phyloP scores from a whole-genome alignment of 1,140 invertebrate species.

The Bombus turneri region DNA sequence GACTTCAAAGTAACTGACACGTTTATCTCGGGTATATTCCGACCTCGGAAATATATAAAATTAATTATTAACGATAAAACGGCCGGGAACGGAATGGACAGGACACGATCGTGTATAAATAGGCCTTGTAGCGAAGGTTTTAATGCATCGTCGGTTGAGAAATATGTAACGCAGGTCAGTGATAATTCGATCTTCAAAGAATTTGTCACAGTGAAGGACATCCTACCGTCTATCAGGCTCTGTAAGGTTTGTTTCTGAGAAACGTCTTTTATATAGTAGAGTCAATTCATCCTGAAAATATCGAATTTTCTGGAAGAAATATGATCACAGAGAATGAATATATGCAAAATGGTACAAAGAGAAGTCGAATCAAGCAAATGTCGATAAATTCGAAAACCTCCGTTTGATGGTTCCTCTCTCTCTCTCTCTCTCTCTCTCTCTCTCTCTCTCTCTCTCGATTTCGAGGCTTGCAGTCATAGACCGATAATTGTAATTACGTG shows the following conservation, averaged over 20 bases:
- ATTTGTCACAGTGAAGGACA: neutral
- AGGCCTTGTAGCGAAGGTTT: too few relatives aligned
- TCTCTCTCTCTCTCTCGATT: neutral
- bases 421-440: neutral
- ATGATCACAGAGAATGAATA: neutral
- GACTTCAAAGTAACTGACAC: too few relatives aligned
- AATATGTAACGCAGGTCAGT: neutral
- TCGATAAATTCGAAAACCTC: conserved; percentile 8
- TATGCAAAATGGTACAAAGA: conserved; percentile 8
- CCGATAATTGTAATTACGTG: conserved; percentile 25
- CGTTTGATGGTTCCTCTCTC: too few relatives aligned
- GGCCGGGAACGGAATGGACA: too few relatives aligned
- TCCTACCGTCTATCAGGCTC: neutral
- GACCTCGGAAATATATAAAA: too few relatives aligned
- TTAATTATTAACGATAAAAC: too few relatives aligned
- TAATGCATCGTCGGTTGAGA: neutral
- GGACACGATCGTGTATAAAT: too few relatives aligned
- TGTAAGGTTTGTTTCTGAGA: neutral
- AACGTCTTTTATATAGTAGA: neutral
- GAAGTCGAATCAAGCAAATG: neutral
- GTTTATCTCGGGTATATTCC: too few relatives aligned
- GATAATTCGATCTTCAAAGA: neutral
- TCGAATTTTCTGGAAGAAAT: conserved; percentile 1
- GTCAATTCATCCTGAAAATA: conserved; percentile 13
- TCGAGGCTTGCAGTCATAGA: neutral